Evolutionary conservation across 2,797 vertebrate species (phyloP).

Genomic region (Muscicapa striata): DNA sequence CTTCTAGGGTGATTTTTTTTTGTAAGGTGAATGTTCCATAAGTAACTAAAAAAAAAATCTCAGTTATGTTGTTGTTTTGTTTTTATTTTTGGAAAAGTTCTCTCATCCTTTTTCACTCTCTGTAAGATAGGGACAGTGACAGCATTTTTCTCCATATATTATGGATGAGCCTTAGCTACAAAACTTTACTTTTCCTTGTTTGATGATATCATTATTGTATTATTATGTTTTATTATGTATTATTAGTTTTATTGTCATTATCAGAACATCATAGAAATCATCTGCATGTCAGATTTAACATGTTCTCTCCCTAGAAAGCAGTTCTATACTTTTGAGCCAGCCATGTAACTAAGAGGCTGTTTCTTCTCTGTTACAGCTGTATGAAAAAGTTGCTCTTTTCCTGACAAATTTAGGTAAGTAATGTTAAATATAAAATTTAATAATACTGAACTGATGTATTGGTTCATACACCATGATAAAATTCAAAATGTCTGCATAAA

Average conservation of each 20-base stretch:
- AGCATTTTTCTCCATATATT: background rate
- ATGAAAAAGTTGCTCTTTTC: slow-evolving; percentile 93
- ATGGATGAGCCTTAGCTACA: background rate
- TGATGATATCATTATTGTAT: background rate
- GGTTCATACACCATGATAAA: background rate
- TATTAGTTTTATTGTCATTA: background rate
- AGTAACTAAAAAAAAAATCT: background rate
- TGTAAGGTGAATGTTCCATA: background rate
- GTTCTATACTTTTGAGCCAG: background rate
- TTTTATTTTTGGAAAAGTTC: background rate
- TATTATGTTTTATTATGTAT: too few species aligned
- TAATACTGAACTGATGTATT: background rate
- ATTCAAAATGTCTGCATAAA: background rate
- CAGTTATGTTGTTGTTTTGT: background rate
- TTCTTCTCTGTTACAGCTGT: slow-evolving; percentile 83
- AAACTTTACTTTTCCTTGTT: background rate
- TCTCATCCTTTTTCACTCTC: background rate
- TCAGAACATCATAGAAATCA: background rate
- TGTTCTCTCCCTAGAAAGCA: background rate
- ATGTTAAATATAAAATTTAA: background rate
- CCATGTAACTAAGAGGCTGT: background rate
- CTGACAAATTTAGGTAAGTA: slow-evolving; percentile 94
- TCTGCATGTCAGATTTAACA: background rate
- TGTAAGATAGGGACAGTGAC: background rate
- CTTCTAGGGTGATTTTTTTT: background rate